Evolutionary conservation across 2,797 vertebrate genomes (phyloP).

Genomic region (Leuciscus waleckii): DNA sequence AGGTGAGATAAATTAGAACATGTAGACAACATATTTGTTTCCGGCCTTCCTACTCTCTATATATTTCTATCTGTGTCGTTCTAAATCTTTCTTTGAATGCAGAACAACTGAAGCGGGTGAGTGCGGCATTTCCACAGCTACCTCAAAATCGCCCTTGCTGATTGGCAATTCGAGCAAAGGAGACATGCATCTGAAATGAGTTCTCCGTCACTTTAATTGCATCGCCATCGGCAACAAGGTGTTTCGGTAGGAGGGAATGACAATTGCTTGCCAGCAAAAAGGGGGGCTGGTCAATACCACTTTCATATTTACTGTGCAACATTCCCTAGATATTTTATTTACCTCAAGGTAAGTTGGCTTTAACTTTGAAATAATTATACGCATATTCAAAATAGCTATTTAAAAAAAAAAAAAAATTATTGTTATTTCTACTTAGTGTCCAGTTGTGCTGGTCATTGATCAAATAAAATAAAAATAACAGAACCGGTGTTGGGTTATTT

Average conservation of each 20-base stretch:
- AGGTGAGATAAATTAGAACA: constrained; percentile 79
- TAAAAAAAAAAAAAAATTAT: not conserved
- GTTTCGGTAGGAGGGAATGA: constrained; percentile 82
- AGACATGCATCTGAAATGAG: constrained; percentile 87
- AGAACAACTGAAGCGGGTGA: constrained; percentile 42
- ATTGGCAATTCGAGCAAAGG: constrained; percentile 80
- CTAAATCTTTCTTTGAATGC: constrained; percentile 54
- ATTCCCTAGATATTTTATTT: constrained; percentile 41
- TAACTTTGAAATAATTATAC: constrained; percentile 55
- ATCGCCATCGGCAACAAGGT: constrained; percentile 87
- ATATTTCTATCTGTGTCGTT: constrained; percentile 62
- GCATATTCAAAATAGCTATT: not conserved
- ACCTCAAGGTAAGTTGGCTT: constrained; percentile 38
- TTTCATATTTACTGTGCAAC: constrained; percentile 76
- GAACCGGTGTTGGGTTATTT: not conserved
- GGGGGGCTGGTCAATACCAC: constrained; percentile 80
- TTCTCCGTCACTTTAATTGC: constrained; percentile 90
- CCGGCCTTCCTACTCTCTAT: constrained; percentile 69
- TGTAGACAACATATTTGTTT: constrained; percentile 76
- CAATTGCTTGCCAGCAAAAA: constrained; percentile 79
- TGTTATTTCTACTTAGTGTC: not conserved
- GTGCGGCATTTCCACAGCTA: constrained; percentile 41
- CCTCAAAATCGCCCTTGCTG: constrained; percentile 73
- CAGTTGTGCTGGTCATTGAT: not conserved
- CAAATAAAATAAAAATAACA: not conserved